Conservation (phyloP, 1,140 invertebrate genomes). For the Ladona fulva region DNA sequence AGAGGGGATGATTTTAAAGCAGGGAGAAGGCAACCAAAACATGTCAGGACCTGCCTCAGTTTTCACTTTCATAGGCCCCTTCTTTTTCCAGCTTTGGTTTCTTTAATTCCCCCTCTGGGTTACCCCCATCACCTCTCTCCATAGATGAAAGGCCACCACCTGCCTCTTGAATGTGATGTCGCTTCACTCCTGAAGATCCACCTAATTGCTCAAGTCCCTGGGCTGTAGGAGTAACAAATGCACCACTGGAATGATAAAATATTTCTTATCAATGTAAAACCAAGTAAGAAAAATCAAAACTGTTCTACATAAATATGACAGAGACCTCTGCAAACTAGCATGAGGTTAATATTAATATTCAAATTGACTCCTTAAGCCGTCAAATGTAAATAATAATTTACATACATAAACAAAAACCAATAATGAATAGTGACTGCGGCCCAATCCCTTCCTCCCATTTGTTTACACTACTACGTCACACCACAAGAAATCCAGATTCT, state of each 20-base stretch:
- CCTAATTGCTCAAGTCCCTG: neutral
- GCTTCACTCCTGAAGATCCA: neutral
- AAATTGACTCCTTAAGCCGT: too few relatives aligned
- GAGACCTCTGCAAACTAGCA: too few relatives aligned
- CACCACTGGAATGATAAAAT: neutral
- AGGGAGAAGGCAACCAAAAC: slow-evolving; percentile 7
- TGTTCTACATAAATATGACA: too few relatives aligned
- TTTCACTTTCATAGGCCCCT: neutral
- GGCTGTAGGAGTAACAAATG: neutral
- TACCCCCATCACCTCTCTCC: neutral
- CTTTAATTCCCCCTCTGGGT: neutral
- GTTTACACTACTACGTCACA: too few relatives aligned
- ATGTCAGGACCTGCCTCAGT: neutral
- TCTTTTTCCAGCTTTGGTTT: slow-evolving; percentile 6
- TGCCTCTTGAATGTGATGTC: neutral
- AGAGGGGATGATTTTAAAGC: neutral
- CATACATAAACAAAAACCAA: too few relatives aligned
- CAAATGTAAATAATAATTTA: too few relatives aligned
- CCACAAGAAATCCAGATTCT: too few relatives aligned
- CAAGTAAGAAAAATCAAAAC: too few relatives aligned
- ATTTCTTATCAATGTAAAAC: too few relatives aligned
- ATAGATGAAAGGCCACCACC: neutral
- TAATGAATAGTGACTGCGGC: too few relatives aligned
- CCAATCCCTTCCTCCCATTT: too few relatives aligned
- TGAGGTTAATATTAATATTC: too few relatives aligned